phyloP scores from a whole-genome alignment of 2,113 vertebrate species.

The Sinosuthora webbiana region DNA sequence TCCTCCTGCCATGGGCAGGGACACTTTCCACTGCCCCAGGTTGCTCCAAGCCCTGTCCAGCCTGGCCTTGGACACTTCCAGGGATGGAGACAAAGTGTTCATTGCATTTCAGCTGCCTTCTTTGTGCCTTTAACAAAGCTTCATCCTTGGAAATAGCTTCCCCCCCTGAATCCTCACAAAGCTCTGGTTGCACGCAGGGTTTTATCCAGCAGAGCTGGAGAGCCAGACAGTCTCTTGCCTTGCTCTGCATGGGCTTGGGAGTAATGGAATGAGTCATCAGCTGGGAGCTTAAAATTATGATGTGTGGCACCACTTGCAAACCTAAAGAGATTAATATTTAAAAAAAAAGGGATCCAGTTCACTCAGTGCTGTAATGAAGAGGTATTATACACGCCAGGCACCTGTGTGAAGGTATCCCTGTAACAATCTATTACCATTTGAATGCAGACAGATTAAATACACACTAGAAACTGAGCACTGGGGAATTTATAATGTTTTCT shows the following conservation, averaged over 20 bases:
- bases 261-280: constrained; percentile 18
- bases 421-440: constrained; percentile 23
- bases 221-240: background rate
- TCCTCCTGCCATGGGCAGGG: background rate
- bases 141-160: background rate
- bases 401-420: constrained; percentile 16
- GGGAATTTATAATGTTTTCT: constrained; percentile 10
- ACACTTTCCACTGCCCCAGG: background rate
- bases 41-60: accelerated
- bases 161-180: background rate
- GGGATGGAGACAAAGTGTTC: background rate
- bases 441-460: constrained; percentile 24
- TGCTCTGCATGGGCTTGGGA: constrained; percentile 18
- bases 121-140: background rate
- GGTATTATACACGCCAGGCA: constrained; percentile 23
- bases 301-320: constrained; percentile 14
- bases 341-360: background rate
- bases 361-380: constrained; percentile 28
- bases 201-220: background rate
- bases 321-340: constrained; percentile 19
- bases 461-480: background rate
- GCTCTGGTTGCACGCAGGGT: background rate
- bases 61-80: background rate
- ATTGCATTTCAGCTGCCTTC: background rate
- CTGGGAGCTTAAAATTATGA: background rate